These are phyloP conservation scores for Actias luna DNA, from an alignment of 2,888 invertebrate species.

Conservation along the genomic window DNA sequence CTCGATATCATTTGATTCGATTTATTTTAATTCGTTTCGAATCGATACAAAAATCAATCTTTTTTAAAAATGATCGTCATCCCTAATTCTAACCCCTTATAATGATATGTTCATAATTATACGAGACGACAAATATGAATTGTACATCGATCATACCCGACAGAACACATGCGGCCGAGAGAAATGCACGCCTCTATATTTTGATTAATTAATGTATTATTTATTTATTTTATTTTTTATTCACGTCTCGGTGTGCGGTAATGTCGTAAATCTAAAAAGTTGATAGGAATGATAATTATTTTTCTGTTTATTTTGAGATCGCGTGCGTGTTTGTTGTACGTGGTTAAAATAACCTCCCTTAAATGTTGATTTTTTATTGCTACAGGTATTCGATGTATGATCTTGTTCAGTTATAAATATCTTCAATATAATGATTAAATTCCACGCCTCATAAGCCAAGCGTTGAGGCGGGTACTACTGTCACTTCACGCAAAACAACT, in stretches of 20 bases:
- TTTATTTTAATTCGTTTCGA: too few relatives aligned
- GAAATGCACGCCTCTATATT: conserved; percentile 1
- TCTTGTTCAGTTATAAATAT: not conserved
- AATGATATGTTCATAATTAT: conserved; percentile 58
- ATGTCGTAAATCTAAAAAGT: conserved; percentile 10
- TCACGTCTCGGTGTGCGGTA: conserved; percentile 13
- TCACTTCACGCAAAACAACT: too few relatives aligned
- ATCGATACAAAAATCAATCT: too few relatives aligned
- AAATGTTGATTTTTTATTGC: not conserved
- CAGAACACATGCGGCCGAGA: conserved; percentile 38
- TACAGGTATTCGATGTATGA: not conserved
- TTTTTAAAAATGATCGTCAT: too few relatives aligned
- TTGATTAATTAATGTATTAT: conserved; percentile 15
- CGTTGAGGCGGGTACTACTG: too few relatives aligned
- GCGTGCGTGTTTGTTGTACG: not conserved
- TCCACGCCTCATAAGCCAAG: too few relatives aligned
- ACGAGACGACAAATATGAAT: conserved; percentile 54
- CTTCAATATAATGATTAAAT: not conserved
- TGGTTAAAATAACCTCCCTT: not conserved
- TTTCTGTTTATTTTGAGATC: conserved; percentile 10
- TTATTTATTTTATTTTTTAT: conserved; percentile 14
- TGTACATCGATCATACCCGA: conserved; percentile 53
- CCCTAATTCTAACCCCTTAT: conserved; percentile 46
- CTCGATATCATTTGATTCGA: too few relatives aligned
- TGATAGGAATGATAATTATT: conserved; percentile 8